Evolutionary conservation across 2,888 invertebrate species (phyloP).

Genomic region (Lutraria lutraria): DNA sequence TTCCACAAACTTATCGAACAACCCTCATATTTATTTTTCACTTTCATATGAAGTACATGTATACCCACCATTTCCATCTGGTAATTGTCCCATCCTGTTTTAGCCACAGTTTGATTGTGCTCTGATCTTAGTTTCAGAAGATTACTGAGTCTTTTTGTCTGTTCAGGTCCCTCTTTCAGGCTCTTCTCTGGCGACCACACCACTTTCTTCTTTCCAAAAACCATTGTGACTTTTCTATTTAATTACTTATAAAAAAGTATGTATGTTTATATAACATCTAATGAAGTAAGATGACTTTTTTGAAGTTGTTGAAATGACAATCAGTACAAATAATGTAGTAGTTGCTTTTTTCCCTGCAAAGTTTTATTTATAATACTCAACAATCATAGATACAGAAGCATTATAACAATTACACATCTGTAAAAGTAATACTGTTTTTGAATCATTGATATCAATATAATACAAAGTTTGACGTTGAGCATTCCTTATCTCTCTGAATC

Average conservation of each 20-base stretch:
- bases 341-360: not conserved
- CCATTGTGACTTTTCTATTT: not conserved
- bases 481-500: too few species aligned
- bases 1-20: too few species aligned
- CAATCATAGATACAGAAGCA: too few species aligned
- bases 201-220: conserved; percentile 44
- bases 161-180: conserved; percentile 72
- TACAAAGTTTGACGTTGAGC: too few species aligned
- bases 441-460: too few species aligned
- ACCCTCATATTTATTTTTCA: too few species aligned
- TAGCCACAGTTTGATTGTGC: conserved; percentile 69
- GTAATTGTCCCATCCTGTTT: conserved; percentile 73
- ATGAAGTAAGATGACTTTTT: not conserved
- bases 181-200: conserved; percentile 53
- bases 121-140: conserved; percentile 75
- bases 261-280: not conserved
- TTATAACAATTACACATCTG: too few species aligned
- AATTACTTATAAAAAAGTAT: not conserved
- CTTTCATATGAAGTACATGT: too few species aligned
- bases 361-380: not conserved
- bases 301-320: not conserved
- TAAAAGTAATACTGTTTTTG: too few species aligned
- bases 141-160: conserved; percentile 75
- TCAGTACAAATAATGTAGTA: not conserved
- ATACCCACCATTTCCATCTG: conserved; percentile 75